phyloP scores from a whole-genome alignment of 2,888 invertebrate species.

The Esperia sulphurella region DNA sequence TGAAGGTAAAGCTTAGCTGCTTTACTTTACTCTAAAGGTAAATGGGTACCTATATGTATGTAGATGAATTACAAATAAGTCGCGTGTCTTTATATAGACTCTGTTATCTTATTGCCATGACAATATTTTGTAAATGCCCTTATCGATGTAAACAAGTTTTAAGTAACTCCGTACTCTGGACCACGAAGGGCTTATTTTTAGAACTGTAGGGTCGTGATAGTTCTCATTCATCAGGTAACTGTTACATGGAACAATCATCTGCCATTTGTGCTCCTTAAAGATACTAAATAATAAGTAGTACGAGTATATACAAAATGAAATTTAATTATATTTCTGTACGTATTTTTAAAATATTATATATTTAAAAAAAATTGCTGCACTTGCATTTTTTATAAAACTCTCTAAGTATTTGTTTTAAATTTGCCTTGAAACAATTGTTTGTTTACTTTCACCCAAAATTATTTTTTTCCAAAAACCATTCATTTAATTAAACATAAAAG shows the following conservation, averaged over 20 bases:
- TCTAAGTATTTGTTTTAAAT: too few species aligned
- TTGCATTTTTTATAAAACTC: too few species aligned
- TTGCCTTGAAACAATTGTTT: too few species aligned
- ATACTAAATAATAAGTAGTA: constrained; percentile 16
- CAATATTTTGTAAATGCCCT: constrained; percentile 60
- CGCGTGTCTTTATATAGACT: constrained; percentile 28
- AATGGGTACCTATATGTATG: neutral
- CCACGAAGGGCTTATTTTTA: constrained; percentile 56
- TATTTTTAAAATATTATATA: neutral
- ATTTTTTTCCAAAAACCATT: too few species aligned
- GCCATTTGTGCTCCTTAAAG: constrained; percentile 35
- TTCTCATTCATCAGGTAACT: constrained; percentile 58
- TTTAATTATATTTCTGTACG: constrained; percentile 26
- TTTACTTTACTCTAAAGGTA: too few species aligned
- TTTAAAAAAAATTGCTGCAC: too few species aligned
- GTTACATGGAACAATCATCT: constrained; percentile 41
- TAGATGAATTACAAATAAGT: constrained; percentile 24
- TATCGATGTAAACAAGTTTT: constrained; percentile 64
- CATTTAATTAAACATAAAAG: too few species aligned
- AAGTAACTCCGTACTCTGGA: constrained; percentile 66
- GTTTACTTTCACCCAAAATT: too few species aligned
- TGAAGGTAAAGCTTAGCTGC: too few species aligned
- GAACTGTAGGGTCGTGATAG: constrained; percentile 27
- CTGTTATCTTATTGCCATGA: constrained; percentile 43
- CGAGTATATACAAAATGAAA: constrained; percentile 46